Evolutionary conservation across 2,888 invertebrate genomes (phyloP).

Genomic region (Rambutsinella grinnellia): DNA sequence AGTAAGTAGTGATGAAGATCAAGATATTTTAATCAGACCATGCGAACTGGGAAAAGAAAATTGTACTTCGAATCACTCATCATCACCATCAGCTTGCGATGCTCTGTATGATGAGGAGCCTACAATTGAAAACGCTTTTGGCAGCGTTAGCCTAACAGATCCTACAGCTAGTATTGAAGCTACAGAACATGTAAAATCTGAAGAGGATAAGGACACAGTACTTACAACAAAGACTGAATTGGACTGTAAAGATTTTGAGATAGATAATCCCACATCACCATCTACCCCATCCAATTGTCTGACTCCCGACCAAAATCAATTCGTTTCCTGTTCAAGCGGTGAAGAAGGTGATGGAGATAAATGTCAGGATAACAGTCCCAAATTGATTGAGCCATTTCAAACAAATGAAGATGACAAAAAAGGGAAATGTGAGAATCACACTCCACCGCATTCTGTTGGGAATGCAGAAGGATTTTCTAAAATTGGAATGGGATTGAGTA

Average conservation of each 20-base stretch:
- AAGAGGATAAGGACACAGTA: not conserved
- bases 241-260: slow-evolving; percentile 43
- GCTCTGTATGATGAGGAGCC: slow-evolving; percentile 12
- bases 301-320: slow-evolving; percentile 23
- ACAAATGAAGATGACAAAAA: no score
- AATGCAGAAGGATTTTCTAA: slow-evolving; percentile 11
- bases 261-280: not conserved
- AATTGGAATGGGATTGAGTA: slow-evolving; percentile 17
- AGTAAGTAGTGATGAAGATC: not conserved
- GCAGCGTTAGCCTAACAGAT: not conserved
- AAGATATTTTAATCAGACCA: slow-evolving; percentile 38
- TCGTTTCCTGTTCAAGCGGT: slow-evolving; percentile 39
- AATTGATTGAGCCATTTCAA: no score
- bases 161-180: not conserved
- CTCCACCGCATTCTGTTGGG: not conserved
- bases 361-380: no score
- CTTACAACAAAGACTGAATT: slow-evolving; percentile 41
- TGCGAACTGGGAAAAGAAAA: slow-evolving; percentile 20
- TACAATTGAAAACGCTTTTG: not conserved
- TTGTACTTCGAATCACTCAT: not conserved
- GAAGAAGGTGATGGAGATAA: no score
- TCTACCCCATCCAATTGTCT: no score
- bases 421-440: slow-evolving; percentile 11
- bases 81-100: not conserved
- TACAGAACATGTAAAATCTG: not conserved